These are phyloP conservation scores for Scolopax rusticola DNA, from an alignment of 2,797 vertebrate species.

Conservation along the genomic window DNA sequence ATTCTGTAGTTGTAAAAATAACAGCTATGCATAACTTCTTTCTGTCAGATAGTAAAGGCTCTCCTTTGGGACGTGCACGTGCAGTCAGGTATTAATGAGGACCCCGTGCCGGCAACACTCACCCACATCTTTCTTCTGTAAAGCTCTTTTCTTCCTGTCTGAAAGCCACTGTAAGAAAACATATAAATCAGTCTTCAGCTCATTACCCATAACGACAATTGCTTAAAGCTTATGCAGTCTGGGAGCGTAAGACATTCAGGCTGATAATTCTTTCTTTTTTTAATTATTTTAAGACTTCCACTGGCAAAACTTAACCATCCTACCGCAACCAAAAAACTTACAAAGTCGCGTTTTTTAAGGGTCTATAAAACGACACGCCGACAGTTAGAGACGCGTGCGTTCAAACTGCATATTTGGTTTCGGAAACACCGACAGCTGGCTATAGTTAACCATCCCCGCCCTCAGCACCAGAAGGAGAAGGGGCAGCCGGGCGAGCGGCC, in stretches of 20 bases:
- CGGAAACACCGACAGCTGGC: accelerated
- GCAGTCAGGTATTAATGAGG: accelerated
- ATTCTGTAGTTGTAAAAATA: background rate
- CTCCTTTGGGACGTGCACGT: background rate
- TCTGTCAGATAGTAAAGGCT: background rate
- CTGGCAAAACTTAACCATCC: too few relatives aligned
- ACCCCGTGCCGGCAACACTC: conserved; percentile 49
- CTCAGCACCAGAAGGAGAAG: background rate
- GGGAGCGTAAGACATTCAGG: background rate
- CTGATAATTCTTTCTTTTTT: too few relatives aligned
- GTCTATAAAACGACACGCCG: accelerated
- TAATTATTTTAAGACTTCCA: too few relatives aligned
- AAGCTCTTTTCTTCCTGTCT: conserved; percentile 93
- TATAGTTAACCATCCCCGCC: accelerated
- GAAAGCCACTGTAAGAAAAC: conserved; percentile 91
- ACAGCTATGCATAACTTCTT: accelerated
- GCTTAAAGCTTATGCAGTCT: background rate
- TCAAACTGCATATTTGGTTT: accelerated
- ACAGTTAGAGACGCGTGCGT: accelerated
- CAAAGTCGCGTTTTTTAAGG: accelerated
- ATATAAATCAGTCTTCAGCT: background rate
- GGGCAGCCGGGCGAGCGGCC: background rate
- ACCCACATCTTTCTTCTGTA: conserved; percentile 97
- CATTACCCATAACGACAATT: background rate
- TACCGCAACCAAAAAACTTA: background rate